Base-by-base conservation (phyloP, 1,140 invertebrate species). In the Bombyx mandarina region DNA sequence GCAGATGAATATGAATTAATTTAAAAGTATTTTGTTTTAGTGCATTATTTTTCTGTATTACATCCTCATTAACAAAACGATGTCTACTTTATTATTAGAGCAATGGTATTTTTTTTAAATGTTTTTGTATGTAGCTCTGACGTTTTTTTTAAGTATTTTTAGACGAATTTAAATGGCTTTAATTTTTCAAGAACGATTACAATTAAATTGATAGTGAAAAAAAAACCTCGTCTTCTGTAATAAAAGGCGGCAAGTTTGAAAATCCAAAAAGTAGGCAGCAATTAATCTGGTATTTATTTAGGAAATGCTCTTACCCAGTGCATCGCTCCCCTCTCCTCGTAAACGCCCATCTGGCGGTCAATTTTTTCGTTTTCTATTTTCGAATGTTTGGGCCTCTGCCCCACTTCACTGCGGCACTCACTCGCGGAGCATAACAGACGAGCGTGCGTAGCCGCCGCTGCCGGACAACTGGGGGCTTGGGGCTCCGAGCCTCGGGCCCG, bases 291-390 rank as follows among this genome's bases (percentile, higher is more conserved):
- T 35, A 35, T 47, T 10, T 47, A 47, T 12, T 45, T 7, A 45
- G 26, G 26, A 35, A 35, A 5, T 3, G 26, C 2, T 35, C 50
- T 77, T 43, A 86, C 83, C 83, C 83, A 86, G 75, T 86, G 83
- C 83, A 86, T 86, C 76, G 81, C 75, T 78, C 79, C 83, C 80
- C 81, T 81, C 75, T 86, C 83, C 77, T 86, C 83, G 83, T 83
- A 86, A 61, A 86, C 83, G 82, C 83, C 83, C 83, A 86, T 86
- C 77, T 82, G 83, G 81, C 79, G 83, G 67, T 86, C 73, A 83
- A 86, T 86, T 77, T 81, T 83, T 79, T 72, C 79, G 82, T 86
- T 84, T 77, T 79, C 67, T 76, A 82, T 83, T 81, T 77, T 79
- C 77, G 75, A 84, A 86, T 74, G 75, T 75, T 73, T 77, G 82